phyloP scores from a whole-genome alignment of 2,113 vertebrate species.

The Pogonocichla stellata region DNA sequence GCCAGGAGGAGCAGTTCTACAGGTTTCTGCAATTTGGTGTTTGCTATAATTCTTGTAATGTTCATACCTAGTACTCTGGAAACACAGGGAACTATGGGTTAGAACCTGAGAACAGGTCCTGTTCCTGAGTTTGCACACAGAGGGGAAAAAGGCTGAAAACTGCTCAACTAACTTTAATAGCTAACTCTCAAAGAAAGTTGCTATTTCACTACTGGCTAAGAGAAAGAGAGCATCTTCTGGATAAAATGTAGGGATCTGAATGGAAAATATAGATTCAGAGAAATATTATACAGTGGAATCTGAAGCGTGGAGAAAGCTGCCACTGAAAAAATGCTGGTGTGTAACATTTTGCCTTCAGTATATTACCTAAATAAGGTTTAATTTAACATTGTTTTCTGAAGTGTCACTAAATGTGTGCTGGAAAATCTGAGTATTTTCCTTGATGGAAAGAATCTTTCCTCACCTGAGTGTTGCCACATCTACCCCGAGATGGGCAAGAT shows the following conservation, averaged over 20 bases:
- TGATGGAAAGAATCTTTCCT: neutral
- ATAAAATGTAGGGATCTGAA: neutral
- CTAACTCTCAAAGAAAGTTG: neutral
- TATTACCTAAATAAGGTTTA: neutral
- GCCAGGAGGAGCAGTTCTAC: neutral
- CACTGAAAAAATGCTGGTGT: neutral
- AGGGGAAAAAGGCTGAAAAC: neutral
- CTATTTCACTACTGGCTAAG: neutral
- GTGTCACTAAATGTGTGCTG: neutral
- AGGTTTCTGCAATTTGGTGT: neutral
- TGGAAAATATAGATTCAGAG: neutral
- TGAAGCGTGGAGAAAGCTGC: neutral
- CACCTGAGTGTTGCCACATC: neutral
- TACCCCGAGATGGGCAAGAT: neutral
- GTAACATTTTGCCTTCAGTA: neutral
- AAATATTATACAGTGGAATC: neutral
- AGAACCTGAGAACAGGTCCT: neutral
- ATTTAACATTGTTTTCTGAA: neutral
- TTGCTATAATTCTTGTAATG: neutral
- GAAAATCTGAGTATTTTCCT: neutral
- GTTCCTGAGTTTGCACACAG: neutral
- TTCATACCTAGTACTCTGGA: neutral
- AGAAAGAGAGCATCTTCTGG: neutral
- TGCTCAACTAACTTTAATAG: neutral
- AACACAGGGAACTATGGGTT: neutral